Percentiles rank a stretch among this genome's conserved stretches.
Evolutionary conservation across 2,113 vertebrate genomes (phyloP).

Genomic region (Antechinus stuartii): DNA sequence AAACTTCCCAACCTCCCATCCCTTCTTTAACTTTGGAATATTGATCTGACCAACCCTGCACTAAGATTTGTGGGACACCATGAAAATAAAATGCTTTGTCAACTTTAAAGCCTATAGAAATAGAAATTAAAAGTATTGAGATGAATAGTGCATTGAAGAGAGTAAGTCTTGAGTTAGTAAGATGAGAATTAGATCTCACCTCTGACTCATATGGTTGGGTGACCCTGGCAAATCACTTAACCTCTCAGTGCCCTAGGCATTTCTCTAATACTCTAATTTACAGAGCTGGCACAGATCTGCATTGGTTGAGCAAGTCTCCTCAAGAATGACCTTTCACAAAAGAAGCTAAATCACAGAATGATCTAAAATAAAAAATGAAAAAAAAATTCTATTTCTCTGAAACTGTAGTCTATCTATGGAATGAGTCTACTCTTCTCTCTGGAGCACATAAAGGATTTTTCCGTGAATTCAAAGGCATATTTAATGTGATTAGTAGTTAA

Average conservation of each 20-base stretch:
- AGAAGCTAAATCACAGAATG: background rate
- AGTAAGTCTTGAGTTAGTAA: background rate
- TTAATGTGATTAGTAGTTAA: conserved; percentile 70
- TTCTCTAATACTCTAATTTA: background rate
- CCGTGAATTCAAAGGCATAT: conserved; percentile 69
- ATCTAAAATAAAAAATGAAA: background rate
- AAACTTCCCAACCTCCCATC: background rate
- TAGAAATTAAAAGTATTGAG: background rate
- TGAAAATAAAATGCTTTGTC: background rate
- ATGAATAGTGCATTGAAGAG: background rate
- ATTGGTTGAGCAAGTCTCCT: background rate
- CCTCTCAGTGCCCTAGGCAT: background rate
- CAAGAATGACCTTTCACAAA: background rate
- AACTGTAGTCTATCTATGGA: conserved; percentile 64
- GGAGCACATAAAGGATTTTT: conserved; percentile 63
- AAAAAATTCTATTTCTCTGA: conserved; percentile 40
- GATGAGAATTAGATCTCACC: background rate
- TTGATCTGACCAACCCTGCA: background rate
- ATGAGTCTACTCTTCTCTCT: conserved; percentile 69
- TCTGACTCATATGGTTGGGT: background rate
- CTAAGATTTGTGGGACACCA: background rate
- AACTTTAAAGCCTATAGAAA: background rate
- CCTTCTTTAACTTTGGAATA: background rate
- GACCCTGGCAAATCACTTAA: background rate
- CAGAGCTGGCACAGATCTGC: background rate